Evolutionary conservation across 1,140 invertebrate species (phyloP).

Genomic region (Drosophila albomicans): DNA sequence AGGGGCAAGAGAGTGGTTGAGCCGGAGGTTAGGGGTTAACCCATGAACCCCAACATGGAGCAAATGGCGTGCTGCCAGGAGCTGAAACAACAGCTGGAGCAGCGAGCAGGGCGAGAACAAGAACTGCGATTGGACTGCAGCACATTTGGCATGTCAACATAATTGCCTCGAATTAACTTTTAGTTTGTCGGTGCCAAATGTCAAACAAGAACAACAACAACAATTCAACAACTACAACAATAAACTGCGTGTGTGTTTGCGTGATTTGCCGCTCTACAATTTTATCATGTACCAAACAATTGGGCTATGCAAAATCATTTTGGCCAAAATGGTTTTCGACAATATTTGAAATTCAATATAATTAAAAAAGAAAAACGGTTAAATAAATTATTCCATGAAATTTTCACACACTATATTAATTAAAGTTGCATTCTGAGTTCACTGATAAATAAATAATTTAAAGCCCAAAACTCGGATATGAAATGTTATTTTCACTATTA

Average conservation of each 20-base stretch:
- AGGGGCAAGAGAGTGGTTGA: neutral
- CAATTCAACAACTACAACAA: slow-evolving; percentile 4
- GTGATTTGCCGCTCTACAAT: slow-evolving; percentile 21
- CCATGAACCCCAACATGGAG: slow-evolving; percentile 1
- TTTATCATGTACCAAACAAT: slow-evolving; percentile 65
- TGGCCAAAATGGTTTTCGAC: slow-evolving; percentile 30
- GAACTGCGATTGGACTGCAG: slow-evolving; percentile 30
- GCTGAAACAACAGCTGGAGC: slow-evolving; percentile 9
- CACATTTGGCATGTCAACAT: slow-evolving; percentile 79
- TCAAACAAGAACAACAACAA: slow-evolving; percentile 47
- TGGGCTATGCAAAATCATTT: slow-evolving; percentile 43
- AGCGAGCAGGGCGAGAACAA: neutral
- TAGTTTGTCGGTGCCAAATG: slow-evolving; percentile 58
- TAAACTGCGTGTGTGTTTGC: slow-evolving; percentile 19
- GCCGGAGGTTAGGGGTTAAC: neutral
- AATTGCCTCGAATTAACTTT: slow-evolving; percentile 83
- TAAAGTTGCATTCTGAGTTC: neutral
- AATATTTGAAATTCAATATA: neutral
- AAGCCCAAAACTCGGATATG: neutral
- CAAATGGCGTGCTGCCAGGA: slow-evolving; percentile 49
- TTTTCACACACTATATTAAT: neutral
- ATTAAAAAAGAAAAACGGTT: neutral
- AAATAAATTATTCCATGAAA: neutral
- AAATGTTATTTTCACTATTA: neutral
- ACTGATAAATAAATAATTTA: neutral